Base-by-base conservation (phyloP, 2,113 vertebrate genomes). In the Catharus fuscescens region DNA sequence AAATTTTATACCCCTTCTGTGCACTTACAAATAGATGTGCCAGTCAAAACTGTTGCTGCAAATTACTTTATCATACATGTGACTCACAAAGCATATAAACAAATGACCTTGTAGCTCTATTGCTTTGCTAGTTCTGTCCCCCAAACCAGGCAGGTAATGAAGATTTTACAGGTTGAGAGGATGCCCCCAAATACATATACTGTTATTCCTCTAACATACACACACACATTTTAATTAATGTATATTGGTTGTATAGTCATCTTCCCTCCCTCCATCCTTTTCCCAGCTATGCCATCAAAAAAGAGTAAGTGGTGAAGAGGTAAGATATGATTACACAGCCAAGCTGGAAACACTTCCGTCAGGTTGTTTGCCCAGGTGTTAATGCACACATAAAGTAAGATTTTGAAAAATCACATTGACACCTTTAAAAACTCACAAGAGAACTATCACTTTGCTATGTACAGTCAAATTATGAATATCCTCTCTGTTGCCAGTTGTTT, bases 181-280 rank as follows among this genome's bases (percentile, higher is more conserved):
- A 18, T 59, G 45, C 57, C 26, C 8, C 53, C 5, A 8, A 72
- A 80, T 26, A 8, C 19, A 61, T 4, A 5, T n/a, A 14, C 18
- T 24, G 7, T 90, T 44, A 12, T 16, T 4, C 80, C 14, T 70
- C 18, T 72, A 12, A 31, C 7, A 53, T 5, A 54, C 4, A 34
- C n/a, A 86, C 44, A 69, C 38, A 48, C 8, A 13, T 50, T 76
- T n/a, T 44, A 71, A 52, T 62, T 40, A 62, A 67, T 6, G 1
- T n/a, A 21, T 23, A 6, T 73, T 52, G 19, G 24, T 20, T 78
- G 10, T 26, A 34, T 4, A 60, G 15, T 12, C 0, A 0, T 12
- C 40, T 91, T 81, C 79, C 8, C 18, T 90, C 36, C 24, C 13
- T 57, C 15, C 23, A 50, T 21, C 18, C 4, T 80, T 83, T 57